Percentiles rank a stretch among this genome's conserved stretches.
Evolutionary conservation across 2,797 vertebrate species (phyloP).

Genomic region (Erpetoichthys calabaricus): DNA sequence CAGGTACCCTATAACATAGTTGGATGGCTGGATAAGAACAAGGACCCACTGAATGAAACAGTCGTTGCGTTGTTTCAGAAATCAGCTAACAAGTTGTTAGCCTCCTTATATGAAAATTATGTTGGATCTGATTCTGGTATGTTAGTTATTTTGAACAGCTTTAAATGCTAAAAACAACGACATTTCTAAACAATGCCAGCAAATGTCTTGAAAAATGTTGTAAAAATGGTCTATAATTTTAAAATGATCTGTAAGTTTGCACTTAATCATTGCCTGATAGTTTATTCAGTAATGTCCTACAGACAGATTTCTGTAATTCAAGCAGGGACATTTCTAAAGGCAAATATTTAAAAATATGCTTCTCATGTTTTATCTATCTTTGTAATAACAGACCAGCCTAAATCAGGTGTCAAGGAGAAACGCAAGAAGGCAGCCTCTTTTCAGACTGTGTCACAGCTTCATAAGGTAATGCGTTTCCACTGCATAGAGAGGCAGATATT

Average conservation of each 20-base stretch:
- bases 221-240: too few species aligned
- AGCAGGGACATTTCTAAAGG: not conserved
- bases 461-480: constrained; percentile 59
- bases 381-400: constrained; percentile 44
- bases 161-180: too few species aligned
- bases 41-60: constrained; percentile 82
- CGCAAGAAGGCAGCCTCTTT: constrained; percentile 87
- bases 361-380: constrained; percentile 9
- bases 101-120: constrained; percentile 70
- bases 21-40: constrained; percentile 89
- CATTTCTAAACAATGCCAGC: too few species aligned
- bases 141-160: not conserved
- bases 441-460: constrained; percentile 82
- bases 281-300: too few species aligned
- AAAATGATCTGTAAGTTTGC: too few species aligned
- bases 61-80: constrained; percentile 78
- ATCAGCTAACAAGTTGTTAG: constrained; percentile 74
- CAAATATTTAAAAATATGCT: not conserved
- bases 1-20: constrained; percentile 81
- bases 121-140: constrained; percentile 60
- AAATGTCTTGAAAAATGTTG: too few species aligned
- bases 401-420: constrained; percentile 70
- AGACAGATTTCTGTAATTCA: too few species aligned
- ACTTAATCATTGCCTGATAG: too few species aligned
- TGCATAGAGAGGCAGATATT: not conserved